Conservation (phyloP, 2,888 invertebrate species). For the Aphelenchoides bicaudatus region DNA sequence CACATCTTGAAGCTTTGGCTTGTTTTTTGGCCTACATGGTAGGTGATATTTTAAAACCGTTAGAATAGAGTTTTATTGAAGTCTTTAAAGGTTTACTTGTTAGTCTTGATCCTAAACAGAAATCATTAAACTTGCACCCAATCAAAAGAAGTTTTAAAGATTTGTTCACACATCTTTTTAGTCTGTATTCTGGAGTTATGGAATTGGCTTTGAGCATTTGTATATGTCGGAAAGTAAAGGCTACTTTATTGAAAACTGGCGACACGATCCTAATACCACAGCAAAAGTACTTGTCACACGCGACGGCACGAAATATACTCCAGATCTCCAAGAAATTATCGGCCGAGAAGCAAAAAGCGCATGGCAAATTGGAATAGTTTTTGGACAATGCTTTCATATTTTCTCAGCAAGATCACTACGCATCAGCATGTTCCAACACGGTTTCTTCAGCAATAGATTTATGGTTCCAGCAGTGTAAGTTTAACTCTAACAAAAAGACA, state of each 20-base stretch:
- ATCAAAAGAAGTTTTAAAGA: too few species aligned
- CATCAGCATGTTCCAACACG: constrained; percentile 35
- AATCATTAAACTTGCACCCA: not conserved
- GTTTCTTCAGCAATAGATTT: constrained; percentile 31
- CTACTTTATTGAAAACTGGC: too few species aligned
- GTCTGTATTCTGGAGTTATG: constrained; percentile 25
- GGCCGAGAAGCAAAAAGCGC: constrained; percentile 35
- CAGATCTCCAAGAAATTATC: constrained; percentile 33
- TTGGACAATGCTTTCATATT: constrained; percentile 36
- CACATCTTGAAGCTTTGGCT: constrained; percentile 24
- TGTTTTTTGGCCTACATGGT: constrained; percentile 23
- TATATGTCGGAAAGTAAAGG: constrained; percentile 1
- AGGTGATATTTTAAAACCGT: too few species aligned
- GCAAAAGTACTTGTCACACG: constrained; percentile 13
- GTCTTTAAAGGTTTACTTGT: constrained; percentile 29
- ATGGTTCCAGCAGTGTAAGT: not conserved
- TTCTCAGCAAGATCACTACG: constrained; percentile 30
- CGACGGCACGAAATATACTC: constrained; percentile 27
- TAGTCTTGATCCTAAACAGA: not conserved
- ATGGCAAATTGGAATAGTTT: constrained; percentile 43
- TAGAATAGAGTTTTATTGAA: too few species aligned
- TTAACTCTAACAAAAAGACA: not conserved
- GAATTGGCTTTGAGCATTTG: constrained; percentile 21
- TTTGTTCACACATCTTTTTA: too few species aligned
- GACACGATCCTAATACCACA: too few species aligned